Evolutionary conservation across 2,113 vertebrate genomes (phyloP).

Genomic region (Camelus dromedarius): DNA sequence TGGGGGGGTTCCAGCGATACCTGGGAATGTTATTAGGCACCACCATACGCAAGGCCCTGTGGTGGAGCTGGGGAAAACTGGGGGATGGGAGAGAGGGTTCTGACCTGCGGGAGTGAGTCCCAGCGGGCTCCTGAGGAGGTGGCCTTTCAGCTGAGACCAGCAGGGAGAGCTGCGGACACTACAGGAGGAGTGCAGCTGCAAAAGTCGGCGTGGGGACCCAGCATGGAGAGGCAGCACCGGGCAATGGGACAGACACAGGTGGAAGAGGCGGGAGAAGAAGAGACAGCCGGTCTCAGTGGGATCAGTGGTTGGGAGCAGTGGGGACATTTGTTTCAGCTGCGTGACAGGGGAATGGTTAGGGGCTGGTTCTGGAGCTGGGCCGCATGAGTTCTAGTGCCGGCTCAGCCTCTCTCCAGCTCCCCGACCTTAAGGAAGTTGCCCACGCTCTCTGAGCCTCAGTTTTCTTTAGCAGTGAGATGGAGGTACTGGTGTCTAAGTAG

Average conservation of each 20-base stretch:
- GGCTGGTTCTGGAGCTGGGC: not conserved
- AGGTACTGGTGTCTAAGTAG: not conserved
- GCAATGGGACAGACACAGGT: not conserved
- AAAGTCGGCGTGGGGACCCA: not conserved
- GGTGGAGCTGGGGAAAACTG: not conserved
- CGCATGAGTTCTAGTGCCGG: not conserved
- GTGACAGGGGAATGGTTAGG: not conserved
- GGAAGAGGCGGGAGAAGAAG: not conserved
- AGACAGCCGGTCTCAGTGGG: not conserved
- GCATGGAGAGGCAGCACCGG: not conserved
- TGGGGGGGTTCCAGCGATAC: no score
- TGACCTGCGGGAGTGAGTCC: rapidly evolving
- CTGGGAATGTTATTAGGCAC: not conserved
- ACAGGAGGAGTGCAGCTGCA: not conserved
- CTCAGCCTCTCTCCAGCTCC: not conserved
- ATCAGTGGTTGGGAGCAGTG: not conserved
- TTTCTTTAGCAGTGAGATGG: not conserved
- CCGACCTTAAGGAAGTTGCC: not conserved
- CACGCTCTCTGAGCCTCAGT: not conserved
- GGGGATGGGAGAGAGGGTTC: not conserved
- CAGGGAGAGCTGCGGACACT: not conserved
- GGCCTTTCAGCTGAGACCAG: not conserved
- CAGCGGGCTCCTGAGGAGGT: not conserved
- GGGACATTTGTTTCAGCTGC: not conserved
- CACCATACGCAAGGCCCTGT: rapidly evolving